These are phyloP conservation scores for Scophthalmus maximus DNA, from an alignment of 2,113 vertebrate species.

Conservation along the genomic window DNA sequence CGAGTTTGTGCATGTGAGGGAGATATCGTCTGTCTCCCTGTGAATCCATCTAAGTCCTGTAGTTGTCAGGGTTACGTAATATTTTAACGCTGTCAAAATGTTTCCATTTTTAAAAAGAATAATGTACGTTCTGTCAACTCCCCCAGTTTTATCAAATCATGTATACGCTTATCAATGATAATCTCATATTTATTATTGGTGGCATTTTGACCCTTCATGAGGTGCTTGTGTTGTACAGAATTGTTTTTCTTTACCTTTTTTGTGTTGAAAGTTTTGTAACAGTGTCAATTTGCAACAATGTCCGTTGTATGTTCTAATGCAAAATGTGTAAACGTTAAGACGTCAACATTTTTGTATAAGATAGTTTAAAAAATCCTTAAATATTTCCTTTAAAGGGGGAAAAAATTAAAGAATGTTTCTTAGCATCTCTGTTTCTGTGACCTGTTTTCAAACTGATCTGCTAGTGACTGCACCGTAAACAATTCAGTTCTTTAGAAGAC, in stretches of 20 bases:
- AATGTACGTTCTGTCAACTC: conserved; percentile 24
- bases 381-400: conserved; percentile 68
- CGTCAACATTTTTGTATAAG: conserved; percentile 76
- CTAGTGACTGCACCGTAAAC: too few species aligned
- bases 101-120: conserved; percentile 36
- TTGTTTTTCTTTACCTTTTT: conserved; percentile 46
- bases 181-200: conserved; percentile 68
- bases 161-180: conserved; percentile 58
- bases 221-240: conserved; percentile 70
- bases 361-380: conserved; percentile 66
- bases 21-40: conserved; percentile 39
- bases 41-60: conserved; percentile 46
- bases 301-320: conserved; percentile 64
- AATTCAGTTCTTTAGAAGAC: too few species aligned
- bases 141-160: conserved; percentile 65
- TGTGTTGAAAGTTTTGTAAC: conserved; percentile 71
- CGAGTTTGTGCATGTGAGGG: conserved; percentile 41
- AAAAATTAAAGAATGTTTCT: conserved; percentile 85
- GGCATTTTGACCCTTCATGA: conserved; percentile 57
- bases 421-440: conserved; percentile 54
- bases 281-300: conserved; percentile 58
- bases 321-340: conserved; percentile 70
- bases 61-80: conserved; percentile 67
- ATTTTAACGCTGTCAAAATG: conserved; percentile 64
- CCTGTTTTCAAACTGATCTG: not conserved